A percentile compares a stretch with the other conserved stretches of the same genome.
Conservation (phyloP, 2,797 vertebrate genomes). For the Triplophysa bombifrons region DNA sequence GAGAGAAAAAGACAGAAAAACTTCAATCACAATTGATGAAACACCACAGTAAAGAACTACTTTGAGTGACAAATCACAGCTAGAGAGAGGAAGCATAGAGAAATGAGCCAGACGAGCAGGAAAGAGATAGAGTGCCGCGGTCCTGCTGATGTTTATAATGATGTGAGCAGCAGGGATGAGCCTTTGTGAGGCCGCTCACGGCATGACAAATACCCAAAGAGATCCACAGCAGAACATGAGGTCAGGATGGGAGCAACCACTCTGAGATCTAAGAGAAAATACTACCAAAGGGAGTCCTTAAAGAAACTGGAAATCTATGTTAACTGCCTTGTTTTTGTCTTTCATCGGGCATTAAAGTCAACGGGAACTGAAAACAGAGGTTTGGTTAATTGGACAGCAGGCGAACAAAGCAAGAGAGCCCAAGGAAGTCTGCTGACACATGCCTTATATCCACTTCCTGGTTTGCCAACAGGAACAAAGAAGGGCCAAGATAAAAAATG, state of each 20-base stretch:
- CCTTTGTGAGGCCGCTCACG: slow-evolving; percentile 6
- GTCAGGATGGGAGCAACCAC: slow-evolving; percentile 25
- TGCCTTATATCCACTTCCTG: slow-evolving; percentile 44
- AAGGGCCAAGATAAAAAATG: not conserved
- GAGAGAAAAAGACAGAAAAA: slow-evolving; percentile 11
- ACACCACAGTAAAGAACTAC: not conserved
- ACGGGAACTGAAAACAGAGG: not conserved
- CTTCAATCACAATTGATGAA: not conserved
- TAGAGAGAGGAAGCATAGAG: not conserved
- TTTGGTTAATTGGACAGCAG: slow-evolving; percentile 33
- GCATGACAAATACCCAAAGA: slow-evolving; percentile 26
- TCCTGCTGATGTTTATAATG: slow-evolving; percentile 37
- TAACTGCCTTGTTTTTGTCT: not conserved
- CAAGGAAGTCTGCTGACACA: slow-evolving; percentile 49
- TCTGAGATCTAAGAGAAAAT: slow-evolving; percentile 16
- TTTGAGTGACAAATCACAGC: not conserved
- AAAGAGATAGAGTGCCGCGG: slow-evolving; percentile 2
- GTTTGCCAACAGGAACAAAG: slow-evolving; percentile 36
- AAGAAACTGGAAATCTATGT: slow-evolving; percentile 11
- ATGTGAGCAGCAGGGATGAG: slow-evolving; percentile 35
- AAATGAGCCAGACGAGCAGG: not conserved
- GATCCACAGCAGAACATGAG: slow-evolving; percentile 13
- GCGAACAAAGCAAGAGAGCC: not conserved
- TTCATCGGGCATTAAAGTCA: not conserved
- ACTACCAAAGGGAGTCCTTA: not conserved